These are phyloP conservation scores for Myotis findleyi DNA, from an alignment of 2,797 vertebrate species.

Conservation along the genomic window DNA sequence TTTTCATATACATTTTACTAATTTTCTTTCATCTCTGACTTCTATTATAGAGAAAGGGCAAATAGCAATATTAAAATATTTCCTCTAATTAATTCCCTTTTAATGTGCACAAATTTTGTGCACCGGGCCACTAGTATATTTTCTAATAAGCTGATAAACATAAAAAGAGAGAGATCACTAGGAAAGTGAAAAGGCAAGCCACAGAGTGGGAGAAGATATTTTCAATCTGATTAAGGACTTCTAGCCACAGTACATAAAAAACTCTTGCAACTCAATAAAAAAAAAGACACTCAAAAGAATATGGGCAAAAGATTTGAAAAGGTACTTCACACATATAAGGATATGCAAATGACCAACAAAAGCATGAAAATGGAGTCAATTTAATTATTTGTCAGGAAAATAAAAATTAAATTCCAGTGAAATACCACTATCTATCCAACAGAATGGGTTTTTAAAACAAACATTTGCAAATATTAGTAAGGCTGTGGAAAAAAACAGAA, in stretches of 20 bases:
- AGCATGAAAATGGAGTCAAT: not conserved
- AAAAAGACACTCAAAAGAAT: not conserved
- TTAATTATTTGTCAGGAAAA: conserved; percentile 45
- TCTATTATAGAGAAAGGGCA: too few relatives aligned
- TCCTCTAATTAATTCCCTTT: too few relatives aligned
- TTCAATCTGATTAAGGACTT: not conserved
- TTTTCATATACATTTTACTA: too few relatives aligned
- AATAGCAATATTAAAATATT: too few relatives aligned
- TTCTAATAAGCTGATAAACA: not conserved
- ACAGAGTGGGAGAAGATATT: not conserved
- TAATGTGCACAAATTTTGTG: too few relatives aligned
- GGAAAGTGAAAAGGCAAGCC: not conserved
- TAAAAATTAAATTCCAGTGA: not conserved
- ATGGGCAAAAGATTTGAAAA: not conserved
- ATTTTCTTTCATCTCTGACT: too few relatives aligned
- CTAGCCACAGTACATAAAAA: not conserved
- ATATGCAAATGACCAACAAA: not conserved
- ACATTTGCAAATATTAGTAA: conserved; percentile 5
- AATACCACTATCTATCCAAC: not conserved
- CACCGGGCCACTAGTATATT: not conserved
- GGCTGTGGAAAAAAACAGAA: not conserved
- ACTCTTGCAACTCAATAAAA: not conserved
- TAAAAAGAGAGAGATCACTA: not conserved
- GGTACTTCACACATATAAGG: not conserved
- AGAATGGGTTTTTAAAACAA: not conserved